phyloP scores from a whole-genome alignment of 2,888 invertebrate species.

The Dasysyrphus albostriatus region DNA sequence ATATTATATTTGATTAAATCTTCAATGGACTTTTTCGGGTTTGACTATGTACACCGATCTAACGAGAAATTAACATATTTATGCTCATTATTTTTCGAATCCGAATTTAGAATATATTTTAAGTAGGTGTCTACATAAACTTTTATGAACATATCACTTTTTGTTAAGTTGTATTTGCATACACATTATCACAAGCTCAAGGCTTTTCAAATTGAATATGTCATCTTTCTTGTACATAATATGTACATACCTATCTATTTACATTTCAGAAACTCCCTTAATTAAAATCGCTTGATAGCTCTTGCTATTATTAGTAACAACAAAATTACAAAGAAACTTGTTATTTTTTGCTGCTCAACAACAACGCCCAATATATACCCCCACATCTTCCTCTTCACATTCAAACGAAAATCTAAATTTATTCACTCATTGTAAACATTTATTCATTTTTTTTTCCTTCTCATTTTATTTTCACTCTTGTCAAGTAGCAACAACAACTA shows the following conservation, averaged over 20 bases:
- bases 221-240: neutral
- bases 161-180: no score
- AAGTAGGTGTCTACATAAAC: no score
- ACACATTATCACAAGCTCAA: no score
- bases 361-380: slow-evolving; percentile 1
- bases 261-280: slow-evolving; percentile 6
- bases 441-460: neutral
- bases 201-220: neutral
- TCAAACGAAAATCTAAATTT: slow-evolving; percentile 26
- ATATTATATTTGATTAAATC: no score
- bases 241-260: neutral
- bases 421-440: neutral
- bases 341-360: slow-evolving; percentile 13
- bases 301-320: neutral
- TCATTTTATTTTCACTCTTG: slow-evolving; percentile 16
- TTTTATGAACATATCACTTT: no score
- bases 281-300: slow-evolving; percentile 12
- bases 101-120: no score
- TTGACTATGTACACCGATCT: no score
- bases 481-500: slow-evolving; percentile 14
- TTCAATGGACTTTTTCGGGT: no score
- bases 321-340: slow-evolving; percentile 5
- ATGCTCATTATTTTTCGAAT: no score
- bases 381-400: neutral
- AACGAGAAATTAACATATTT: no score